phyloP scores from a whole-genome alignment of 2,113 vertebrate genomes.

The Leptobrachium ailaonicum region DNA sequence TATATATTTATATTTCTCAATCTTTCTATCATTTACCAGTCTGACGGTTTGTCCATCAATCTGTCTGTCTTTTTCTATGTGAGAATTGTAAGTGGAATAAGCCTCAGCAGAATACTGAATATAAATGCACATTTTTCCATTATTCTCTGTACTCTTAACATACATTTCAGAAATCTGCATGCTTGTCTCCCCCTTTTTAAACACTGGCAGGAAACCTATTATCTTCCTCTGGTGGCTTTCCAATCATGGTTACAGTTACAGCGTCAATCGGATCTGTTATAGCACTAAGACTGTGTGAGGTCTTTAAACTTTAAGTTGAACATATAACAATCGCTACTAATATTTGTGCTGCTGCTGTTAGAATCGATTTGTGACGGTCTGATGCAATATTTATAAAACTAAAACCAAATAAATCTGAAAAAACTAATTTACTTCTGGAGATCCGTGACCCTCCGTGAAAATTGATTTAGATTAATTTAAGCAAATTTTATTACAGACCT shows the following conservation, averaged over 20 bases:
- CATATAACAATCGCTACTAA: neutral
- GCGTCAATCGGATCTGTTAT: neutral
- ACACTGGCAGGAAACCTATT: neutral
- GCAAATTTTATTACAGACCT: conserved; percentile 17
- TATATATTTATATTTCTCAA: too few relatives aligned
- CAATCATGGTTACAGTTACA: neutral
- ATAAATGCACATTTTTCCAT: neutral
- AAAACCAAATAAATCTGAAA: conserved; percentile 2
- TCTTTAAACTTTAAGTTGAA: neutral
- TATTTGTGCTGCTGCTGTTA: too few relatives aligned
- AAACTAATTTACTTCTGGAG: neutral
- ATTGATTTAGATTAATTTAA: neutral
- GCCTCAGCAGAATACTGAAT: too few relatives aligned
- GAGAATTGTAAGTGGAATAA: too few relatives aligned
- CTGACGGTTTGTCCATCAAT: too few relatives aligned
- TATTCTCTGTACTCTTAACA: neutral
- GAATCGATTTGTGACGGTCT: neutral
- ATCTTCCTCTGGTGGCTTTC: neutral
- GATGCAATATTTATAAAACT: conserved; percentile 3
- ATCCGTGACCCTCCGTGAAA: conserved; percentile 15
- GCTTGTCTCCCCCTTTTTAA: neutral
- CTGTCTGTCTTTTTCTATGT: too few relatives aligned
- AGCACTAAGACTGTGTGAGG: neutral
- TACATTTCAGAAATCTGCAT: neutral
- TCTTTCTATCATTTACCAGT: too few relatives aligned